Conservation (phyloP, 35 echinoderm and acorn worm species). For the Ptychodera flava region DNA sequence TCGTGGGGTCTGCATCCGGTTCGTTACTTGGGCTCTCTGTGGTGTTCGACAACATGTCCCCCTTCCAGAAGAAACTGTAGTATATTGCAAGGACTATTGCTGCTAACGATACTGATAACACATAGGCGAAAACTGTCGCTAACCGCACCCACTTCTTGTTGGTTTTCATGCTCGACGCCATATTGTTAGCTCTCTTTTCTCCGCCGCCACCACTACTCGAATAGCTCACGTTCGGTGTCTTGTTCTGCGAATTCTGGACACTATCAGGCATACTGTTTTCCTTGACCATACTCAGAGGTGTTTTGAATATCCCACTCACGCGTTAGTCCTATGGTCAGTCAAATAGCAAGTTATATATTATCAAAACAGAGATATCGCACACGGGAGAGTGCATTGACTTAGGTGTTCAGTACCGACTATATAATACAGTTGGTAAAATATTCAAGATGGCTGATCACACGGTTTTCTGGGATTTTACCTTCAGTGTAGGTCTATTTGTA, state of each 20-base stretch:
- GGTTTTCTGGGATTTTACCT: no score
- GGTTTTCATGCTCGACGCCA: slow-evolving; percentile 70
- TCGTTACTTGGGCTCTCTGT: not conserved
- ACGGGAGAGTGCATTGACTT: no score
- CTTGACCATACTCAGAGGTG: not conserved
- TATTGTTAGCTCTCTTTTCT: slow-evolving; percentile 37
- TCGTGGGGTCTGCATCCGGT: no score
- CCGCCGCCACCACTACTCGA: not conserved
- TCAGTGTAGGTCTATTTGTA: no score
- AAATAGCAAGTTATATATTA: no score
- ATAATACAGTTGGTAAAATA: no score
- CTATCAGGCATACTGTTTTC: not conserved
- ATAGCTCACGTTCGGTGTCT: not conserved
- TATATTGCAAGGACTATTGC: slow-evolving; percentile 90
- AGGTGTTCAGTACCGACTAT: no score
- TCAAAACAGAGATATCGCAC: no score
- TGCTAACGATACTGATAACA: slow-evolving; percentile 83
- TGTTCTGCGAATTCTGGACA: not conserved
- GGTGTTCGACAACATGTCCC: not conserved
- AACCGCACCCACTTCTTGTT: slow-evolving; percentile 97
- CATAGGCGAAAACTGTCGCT: slow-evolving; percentile 95
- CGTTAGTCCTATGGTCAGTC: no score
- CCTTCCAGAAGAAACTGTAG: slow-evolving; percentile 88
- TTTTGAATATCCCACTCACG: no score
- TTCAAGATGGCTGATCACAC: no score